These are phyloP conservation scores for Drosophila pachea DNA, from an alignment of 1,140 invertebrate species.

Conservation along the genomic window DNA sequence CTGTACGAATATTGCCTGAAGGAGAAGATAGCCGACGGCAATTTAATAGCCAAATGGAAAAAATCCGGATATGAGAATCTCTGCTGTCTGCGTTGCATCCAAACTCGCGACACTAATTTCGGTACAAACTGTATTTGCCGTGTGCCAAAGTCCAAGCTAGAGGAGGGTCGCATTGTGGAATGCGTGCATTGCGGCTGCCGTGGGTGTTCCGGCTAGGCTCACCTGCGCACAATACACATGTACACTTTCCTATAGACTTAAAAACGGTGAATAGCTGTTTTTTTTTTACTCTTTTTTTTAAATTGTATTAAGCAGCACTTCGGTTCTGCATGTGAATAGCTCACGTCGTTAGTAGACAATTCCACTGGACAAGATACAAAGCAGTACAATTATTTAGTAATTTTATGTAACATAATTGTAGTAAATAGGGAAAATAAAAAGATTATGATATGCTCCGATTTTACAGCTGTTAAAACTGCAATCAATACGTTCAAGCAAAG, in stretches of 20 bases:
- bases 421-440: no score
- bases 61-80: conserved; percentile 99
- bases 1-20: conserved; percentile 98
- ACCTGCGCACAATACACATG: background rate
- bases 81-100: conserved; percentile 99
- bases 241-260: background rate
- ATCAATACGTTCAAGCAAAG: no score
- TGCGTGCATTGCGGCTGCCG: conserved; percentile 98
- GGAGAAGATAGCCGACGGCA: conserved; percentile 98
- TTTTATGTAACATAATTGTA: no score
- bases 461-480: no score
- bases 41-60: conserved; percentile 99
- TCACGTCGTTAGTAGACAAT: no score
- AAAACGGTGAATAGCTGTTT: no score
- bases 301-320: background rate
- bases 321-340: no score
- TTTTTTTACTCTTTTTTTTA: background rate
- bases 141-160: conserved; percentile 98
- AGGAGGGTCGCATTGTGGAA: conserved; percentile 98
- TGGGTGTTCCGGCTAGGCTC: conserved; percentile 91
- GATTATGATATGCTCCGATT: no score
- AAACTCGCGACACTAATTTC: conserved; percentile 99
- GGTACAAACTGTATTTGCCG: conserved; percentile 99
- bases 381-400: no score
- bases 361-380: no score